Conservation (phyloP, 2,888 invertebrate species). For the Papilio protenor region DNA sequence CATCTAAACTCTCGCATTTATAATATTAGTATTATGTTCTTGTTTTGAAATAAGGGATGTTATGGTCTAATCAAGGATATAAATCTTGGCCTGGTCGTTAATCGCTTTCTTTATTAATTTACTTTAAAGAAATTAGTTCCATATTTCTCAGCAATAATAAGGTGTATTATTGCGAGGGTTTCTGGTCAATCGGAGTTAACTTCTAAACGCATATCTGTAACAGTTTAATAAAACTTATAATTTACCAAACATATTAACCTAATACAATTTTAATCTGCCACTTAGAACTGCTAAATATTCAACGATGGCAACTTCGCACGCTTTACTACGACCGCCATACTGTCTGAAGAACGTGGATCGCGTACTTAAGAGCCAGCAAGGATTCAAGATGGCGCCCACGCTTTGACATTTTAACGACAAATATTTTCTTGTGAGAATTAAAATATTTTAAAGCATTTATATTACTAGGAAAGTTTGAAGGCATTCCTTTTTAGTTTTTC, state of each 20-base stretch:
- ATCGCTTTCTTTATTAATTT: too few relatives aligned
- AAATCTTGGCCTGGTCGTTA: too few relatives aligned
- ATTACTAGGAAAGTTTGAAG: background rate
- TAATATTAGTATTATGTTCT: too few relatives aligned
- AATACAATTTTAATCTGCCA: slow-evolving; percentile 43
- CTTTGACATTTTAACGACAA: slow-evolving; percentile 33
- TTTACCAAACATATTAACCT: slow-evolving; percentile 7
- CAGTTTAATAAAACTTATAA: background rate
- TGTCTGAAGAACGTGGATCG: slow-evolving; percentile 44
- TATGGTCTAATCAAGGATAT: too few relatives aligned
- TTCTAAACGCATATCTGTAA: background rate
- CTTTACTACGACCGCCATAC: slow-evolving; percentile 44
- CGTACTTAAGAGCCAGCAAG: slow-evolving; percentile 43
- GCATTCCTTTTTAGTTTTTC: too few relatives aligned
- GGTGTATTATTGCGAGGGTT: too few relatives aligned
- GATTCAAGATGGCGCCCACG: slow-evolving; percentile 44
- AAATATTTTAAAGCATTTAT: background rate
- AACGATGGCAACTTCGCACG: slow-evolving; percentile 39
- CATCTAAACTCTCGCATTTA: too few relatives aligned
- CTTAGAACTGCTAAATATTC: slow-evolving; percentile 44
- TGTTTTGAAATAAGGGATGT: too few relatives aligned
- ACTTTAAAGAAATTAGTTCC: too few relatives aligned
- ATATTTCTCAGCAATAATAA: too few relatives aligned
- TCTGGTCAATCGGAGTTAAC: too few relatives aligned
- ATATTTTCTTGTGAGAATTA: slow-evolving; percentile 5